Conservation (phyloP, 2,113 vertebrate species). For the Noctilio leporinus region DNA sequence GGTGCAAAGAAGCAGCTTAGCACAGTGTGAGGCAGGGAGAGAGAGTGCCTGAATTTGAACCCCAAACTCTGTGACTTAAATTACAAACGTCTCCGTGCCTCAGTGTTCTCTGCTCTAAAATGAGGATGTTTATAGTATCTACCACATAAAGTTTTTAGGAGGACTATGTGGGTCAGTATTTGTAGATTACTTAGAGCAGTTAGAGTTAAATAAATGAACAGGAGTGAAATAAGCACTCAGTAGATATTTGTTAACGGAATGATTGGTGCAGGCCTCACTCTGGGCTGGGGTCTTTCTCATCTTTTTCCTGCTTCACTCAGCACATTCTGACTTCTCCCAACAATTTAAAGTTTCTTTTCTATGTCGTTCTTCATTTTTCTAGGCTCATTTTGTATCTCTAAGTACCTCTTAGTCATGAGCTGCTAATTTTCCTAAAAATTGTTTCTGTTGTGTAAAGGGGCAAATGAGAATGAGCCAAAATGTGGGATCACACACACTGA, state of each 20-base stretch:
- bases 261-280: not conserved
- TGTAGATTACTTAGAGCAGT: not conserved
- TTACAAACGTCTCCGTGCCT: not conserved
- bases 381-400: not conserved
- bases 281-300: not conserved
- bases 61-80: not conserved
- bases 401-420: constrained; percentile 47
- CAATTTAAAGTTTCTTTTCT: not conserved
- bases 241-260: not conserved
- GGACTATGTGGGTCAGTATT: not conserved
- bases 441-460: constrained; percentile 46
- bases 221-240: not conserved
- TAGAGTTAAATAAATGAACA: not conserved
- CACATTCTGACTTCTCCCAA: not conserved
- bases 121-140: not conserved
- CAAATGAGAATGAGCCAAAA: constrained; percentile 55
- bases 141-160: not conserved
- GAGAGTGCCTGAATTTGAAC: not conserved
- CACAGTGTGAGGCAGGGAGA: not conserved
- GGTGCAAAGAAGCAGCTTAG: not conserved
- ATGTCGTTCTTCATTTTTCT: not conserved
- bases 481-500: constrained; percentile 45
- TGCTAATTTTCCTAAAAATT: constrained; percentile 64
- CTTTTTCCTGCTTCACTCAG: not conserved
- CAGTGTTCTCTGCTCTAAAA: not conserved